Conservation (phyloP, 2,113 vertebrate species). For the Apaloderma vittatum region DNA sequence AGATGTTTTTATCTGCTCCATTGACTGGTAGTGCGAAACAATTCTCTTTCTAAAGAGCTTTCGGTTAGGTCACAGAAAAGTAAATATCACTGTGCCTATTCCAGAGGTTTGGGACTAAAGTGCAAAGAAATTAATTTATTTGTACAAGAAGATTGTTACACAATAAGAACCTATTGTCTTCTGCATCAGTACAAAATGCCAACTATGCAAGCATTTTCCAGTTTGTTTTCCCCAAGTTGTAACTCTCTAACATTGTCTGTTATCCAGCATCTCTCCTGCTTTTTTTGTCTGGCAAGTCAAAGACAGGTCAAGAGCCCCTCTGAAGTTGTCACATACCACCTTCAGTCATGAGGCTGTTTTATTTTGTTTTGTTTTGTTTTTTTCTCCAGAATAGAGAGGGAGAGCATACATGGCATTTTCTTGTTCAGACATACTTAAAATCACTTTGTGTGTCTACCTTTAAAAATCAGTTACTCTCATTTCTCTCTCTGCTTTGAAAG, state of each 20-base stretch:
- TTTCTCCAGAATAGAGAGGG: background rate
- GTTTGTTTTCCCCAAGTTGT: background rate
- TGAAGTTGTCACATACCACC: background rate
- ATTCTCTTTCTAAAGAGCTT: background rate
- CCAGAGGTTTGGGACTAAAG: background rate
- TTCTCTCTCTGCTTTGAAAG: background rate
- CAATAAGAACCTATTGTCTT: background rate
- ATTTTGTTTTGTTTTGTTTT: background rate
- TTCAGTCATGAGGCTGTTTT: background rate
- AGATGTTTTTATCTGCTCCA: background rate
- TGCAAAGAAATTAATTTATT: background rate
- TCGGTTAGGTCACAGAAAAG: background rate
- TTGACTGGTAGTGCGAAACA: background rate
- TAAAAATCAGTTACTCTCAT: background rate
- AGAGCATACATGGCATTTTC: background rate
- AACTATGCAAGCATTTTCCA: background rate
- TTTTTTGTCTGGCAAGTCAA: background rate
- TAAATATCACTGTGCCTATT: background rate
- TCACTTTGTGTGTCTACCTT: background rate
- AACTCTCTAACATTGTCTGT: background rate
- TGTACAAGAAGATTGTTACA: background rate
- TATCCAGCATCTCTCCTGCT: background rate
- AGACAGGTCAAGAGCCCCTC: background rate
- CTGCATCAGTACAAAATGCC: background rate
- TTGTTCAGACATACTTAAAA: background rate